Percentiles rank a stretch among this genome's conserved stretches.
These are phyloP conservation scores for Uria aalge DNA, from an alignment of 2,113 vertebrate species.

Conservation along the genomic window DNA sequence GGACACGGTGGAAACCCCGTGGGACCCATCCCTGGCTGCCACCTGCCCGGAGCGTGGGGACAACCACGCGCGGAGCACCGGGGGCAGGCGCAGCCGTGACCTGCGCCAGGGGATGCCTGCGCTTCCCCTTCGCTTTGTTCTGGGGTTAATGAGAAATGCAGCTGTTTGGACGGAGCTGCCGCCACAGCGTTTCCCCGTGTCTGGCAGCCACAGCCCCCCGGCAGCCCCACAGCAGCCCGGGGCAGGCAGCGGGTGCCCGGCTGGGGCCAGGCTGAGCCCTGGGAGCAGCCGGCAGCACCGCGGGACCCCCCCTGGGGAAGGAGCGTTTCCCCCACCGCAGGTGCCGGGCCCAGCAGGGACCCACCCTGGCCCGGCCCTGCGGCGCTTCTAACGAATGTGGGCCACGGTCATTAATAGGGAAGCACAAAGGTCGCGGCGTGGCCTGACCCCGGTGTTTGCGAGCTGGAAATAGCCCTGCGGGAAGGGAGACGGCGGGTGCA, in stretches of 20 bases:
- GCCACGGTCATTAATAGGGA: background rate
- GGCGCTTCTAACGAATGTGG: rapidly evolving
- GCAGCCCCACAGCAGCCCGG: too few relatives aligned
- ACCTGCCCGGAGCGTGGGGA: rapidly evolving
- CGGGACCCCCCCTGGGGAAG: background rate
- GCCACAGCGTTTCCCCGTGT: background rate
- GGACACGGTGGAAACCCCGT: rapidly evolving
- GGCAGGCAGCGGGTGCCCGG: background rate
- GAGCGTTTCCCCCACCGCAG: rapidly evolving
- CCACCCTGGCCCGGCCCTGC: rapidly evolving
- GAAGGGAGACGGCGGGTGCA: background rate
- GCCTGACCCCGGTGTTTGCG: background rate
- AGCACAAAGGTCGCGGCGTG: background rate
- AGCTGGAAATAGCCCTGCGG: conserved; percentile 31
- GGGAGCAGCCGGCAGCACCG: background rate
- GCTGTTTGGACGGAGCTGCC: background rate
- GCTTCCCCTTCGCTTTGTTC: background rate
- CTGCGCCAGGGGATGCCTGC: background rate
- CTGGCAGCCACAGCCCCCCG: background rate
- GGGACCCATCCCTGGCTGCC: background rate
- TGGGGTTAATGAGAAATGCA: background rate
- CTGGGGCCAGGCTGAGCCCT: background rate
- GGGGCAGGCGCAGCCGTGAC: rapidly evolving
- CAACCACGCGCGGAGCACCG: rapidly evolving
- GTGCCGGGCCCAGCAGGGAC: background rate